A percentile compares a stretch with the other conserved stretches of the same genome.
Evolutionary conservation across 2,888 invertebrate genomes (phyloP).

Genomic region (Rhingia campestris): DNA sequence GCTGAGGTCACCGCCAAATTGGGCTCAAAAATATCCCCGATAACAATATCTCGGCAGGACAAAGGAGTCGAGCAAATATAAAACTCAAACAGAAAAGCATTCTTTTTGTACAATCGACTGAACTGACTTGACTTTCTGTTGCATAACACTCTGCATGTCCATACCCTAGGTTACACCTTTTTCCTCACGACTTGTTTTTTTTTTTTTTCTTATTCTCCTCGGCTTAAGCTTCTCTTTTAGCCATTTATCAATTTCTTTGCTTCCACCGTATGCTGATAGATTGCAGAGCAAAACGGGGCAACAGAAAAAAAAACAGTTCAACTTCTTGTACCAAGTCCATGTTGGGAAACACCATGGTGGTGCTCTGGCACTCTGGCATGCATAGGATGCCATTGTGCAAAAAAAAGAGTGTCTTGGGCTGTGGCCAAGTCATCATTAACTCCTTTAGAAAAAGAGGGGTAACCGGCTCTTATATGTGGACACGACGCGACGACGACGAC

Average conservation of each 20-base stretch:
- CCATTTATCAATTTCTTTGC: slow-evolving; percentile 58
- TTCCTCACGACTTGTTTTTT: slow-evolving; percentile 1
- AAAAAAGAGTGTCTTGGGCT: slow-evolving; percentile 52
- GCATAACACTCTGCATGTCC: slow-evolving; percentile 52
- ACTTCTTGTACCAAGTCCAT: slow-evolving; percentile 50
- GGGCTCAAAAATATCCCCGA: slow-evolving; percentile 15
- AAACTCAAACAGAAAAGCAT: slow-evolving; percentile 27
- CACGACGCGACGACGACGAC: background rate
- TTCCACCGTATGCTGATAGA: slow-evolving; percentile 44
- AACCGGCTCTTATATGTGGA: slow-evolving; percentile 5
- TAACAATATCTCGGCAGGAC: slow-evolving; percentile 41
- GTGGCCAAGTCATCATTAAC: slow-evolving; percentile 57
- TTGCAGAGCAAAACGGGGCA: slow-evolving; percentile 19
- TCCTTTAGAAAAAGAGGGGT: slow-evolving; percentile 34
- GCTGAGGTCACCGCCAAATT: slow-evolving; percentile 26
- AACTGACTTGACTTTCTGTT: slow-evolving; percentile 24
- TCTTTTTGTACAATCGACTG: slow-evolving; percentile 15
- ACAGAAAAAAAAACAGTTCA: slow-evolving; percentile 15
- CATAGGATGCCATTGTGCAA: slow-evolving; percentile 44
- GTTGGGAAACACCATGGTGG: slow-evolving; percentile 31
- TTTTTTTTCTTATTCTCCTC: background rate
- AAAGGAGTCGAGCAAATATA: slow-evolving; percentile 18
- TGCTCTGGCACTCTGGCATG: background rate
- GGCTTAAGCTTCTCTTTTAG: slow-evolving; percentile 35
- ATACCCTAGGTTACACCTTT: slow-evolving; percentile 60